phyloP scores from a whole-genome alignment of 2,113 vertebrate genomes.

The Vulpes lagopus region DNA sequence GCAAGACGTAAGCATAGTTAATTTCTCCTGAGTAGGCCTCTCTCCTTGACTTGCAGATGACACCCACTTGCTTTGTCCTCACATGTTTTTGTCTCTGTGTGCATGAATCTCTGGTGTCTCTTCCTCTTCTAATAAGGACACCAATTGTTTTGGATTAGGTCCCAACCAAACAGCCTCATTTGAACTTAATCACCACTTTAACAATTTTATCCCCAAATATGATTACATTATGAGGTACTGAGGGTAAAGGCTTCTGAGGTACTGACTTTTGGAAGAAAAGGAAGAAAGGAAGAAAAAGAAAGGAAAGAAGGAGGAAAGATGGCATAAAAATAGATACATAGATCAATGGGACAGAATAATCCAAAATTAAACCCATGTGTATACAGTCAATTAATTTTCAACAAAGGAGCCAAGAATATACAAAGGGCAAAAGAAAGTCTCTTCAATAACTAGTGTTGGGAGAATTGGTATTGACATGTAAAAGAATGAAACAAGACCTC shows the following conservation, averaged over 20 bases:
- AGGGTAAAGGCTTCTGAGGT: background rate
- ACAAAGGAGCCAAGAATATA: background rate
- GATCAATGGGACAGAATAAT: background rate
- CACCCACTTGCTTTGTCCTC: background rate
- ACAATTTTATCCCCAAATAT: background rate
- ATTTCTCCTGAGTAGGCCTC: background rate
- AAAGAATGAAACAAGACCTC: background rate
- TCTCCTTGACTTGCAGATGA: background rate
- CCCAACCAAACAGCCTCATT: background rate
- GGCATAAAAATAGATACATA: background rate
- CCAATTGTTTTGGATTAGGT: background rate
- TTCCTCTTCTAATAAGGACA: background rate
- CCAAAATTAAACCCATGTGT: background rate
- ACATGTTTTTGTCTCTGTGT: background rate
- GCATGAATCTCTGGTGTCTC: background rate
- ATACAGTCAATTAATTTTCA: background rate
- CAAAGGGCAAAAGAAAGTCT: background rate
- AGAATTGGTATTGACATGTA: background rate
- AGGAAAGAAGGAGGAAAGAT: no score
- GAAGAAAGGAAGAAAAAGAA: background rate
- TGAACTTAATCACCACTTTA: background rate
- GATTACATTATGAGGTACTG: background rate
- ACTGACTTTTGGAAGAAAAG: background rate
- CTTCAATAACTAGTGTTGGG: background rate
- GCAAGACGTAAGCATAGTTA: background rate